These are phyloP conservation scores for Lordiphosa stackelbergi DNA, from an alignment of 1,140 invertebrate genomes.

Conservation along the genomic window DNA sequence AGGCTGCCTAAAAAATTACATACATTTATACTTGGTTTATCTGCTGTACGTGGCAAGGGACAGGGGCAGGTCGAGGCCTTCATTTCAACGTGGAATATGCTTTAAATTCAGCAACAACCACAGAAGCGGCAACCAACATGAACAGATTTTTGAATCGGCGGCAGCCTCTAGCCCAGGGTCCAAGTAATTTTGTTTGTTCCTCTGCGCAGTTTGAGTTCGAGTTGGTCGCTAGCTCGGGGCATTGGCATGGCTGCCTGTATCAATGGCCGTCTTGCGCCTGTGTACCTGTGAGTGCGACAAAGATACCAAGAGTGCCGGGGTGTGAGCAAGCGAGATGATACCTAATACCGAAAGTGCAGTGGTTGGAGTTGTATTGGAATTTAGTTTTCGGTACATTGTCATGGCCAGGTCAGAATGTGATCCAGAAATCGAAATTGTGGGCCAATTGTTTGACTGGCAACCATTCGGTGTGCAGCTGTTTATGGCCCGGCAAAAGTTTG, in stretches of 20 bases:
- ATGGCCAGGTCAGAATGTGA: slow-evolving; percentile 15
- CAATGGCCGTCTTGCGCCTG: slow-evolving; percentile 54
- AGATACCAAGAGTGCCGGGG: slow-evolving; percentile 32
- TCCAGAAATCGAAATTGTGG: slow-evolving; percentile 16
- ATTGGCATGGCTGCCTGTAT: slow-evolving; percentile 48
- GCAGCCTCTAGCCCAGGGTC: slow-evolving; percentile 27
- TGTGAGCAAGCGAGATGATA: slow-evolving; percentile 2
- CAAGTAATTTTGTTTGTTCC: slow-evolving; percentile 27
- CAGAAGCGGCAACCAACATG: slow-evolving; percentile 32
- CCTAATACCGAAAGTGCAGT: slow-evolving; percentile 7
- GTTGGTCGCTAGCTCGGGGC: slow-evolving; percentile 20
- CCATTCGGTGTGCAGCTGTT: slow-evolving; percentile 49
- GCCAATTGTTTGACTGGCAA: slow-evolving; percentile 25
- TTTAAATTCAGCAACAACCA: slow-evolving; percentile 63
- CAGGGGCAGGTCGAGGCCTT: background rate
- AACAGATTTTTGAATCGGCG: slow-evolving; percentile 45
- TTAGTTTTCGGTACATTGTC: slow-evolving; percentile 25
- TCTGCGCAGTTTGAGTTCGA: slow-evolving; percentile 36
- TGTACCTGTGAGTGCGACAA: slow-evolving; percentile 28
- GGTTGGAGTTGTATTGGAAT: slow-evolving; percentile 23
- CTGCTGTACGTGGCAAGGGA: slow-evolving; percentile 1
- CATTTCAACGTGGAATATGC: slow-evolving; percentile 53
- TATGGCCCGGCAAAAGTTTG: slow-evolving; percentile 36
- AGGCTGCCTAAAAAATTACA: slow-evolving; percentile 9
- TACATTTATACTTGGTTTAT: slow-evolving; percentile 27